phyloP scores from a whole-genome alignment of 2,113 vertebrate genomes.

The Melanostigma gelatinosum region DNA sequence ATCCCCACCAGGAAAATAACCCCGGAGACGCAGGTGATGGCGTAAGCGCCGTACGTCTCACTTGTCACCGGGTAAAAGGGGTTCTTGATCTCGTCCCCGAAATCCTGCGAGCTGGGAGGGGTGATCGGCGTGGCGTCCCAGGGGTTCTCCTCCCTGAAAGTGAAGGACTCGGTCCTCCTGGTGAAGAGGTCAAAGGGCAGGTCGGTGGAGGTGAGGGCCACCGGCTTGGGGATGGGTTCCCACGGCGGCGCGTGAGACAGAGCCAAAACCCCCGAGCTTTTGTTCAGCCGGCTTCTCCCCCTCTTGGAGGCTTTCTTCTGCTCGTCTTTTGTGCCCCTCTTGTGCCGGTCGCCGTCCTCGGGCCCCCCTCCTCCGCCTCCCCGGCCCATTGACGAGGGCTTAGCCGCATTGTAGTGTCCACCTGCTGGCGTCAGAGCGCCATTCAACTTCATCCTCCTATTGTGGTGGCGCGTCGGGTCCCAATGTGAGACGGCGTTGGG shows the following conservation, averaged over 20 bases:
- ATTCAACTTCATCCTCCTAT: conserved; percentile 81
- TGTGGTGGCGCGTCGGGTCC: conserved; percentile 70
- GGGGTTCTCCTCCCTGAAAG: conserved; percentile 80
- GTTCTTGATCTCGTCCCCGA: conserved; percentile 87
- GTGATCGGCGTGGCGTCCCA: conserved; percentile 84
- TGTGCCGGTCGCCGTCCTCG: conserved; percentile 71
- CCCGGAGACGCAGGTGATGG: conserved; percentile 91
- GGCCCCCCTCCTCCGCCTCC: conserved; percentile 51
- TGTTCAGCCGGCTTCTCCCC: conserved; percentile 71
- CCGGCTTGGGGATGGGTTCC: conserved; percentile 82
- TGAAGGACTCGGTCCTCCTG: conserved; percentile 75
- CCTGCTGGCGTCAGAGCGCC: conserved; percentile 74
- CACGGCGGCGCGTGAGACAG: conserved; percentile 66
- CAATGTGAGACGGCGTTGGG: conserved; percentile 60
- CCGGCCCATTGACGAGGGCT: conserved; percentile 67
- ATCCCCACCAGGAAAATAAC: conserved; percentile 94
- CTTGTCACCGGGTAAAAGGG: conserved; percentile 95
- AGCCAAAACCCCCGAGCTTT: conserved; percentile 61
- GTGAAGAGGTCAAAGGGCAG: conserved; percentile 80
- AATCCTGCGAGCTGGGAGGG: conserved; percentile 80
- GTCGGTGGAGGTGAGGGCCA: conserved; percentile 88
- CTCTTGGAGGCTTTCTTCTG: conserved; percentile 77
- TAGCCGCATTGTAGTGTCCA: conserved; percentile 77
- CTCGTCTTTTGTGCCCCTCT: conserved; percentile 80
- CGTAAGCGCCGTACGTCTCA: conserved; percentile 94